These are phyloP conservation scores for Palythoa caribaeorum DNA, from an alignment of 92 coral and sea anemone species.

Conservation along the genomic window DNA sequence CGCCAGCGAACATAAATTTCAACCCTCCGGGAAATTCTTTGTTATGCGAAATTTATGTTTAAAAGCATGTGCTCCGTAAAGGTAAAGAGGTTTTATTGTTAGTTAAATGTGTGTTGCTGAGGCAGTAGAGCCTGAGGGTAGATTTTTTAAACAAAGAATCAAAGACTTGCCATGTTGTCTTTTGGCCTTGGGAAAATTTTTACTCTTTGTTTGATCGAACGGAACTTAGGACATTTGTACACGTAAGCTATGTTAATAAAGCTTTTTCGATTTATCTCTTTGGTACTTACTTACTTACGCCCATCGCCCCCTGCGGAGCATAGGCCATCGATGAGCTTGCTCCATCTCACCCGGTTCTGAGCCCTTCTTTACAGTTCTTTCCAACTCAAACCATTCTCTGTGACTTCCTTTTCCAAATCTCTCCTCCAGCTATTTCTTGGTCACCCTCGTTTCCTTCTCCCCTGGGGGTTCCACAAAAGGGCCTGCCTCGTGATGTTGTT, in stretches of 20 bases:
- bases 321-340: too few relatives aligned
- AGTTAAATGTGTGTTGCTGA: constrained; percentile 26
- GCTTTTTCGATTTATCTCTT: constrained; percentile 28
- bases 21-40: constrained; percentile 36
- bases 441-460: too few relatives aligned
- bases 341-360: too few relatives aligned
- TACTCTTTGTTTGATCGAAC: constrained; percentile 1
- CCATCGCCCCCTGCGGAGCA: too few relatives aligned
- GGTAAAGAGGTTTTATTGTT: background rate
- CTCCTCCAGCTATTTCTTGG: too few relatives aligned
- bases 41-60: constrained; percentile 33
- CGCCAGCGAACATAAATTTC: constrained; percentile 21
- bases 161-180: background rate
- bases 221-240: background rate
- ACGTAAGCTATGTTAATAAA: constrained; percentile 5
- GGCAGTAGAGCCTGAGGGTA: constrained; percentile 31
- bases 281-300: background rate
- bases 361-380: too few relatives aligned
- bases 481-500: too few relatives aligned
- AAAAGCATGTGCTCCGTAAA: constrained; percentile 29
- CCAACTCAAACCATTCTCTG: too few relatives aligned
- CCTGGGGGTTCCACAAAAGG: too few relatives aligned
- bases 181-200: background rate
- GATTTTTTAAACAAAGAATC: constrained; percentile 27
- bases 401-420: too few relatives aligned